Evolutionary conservation across 2,113 vertebrate genomes (phyloP).

Genomic region (Varanus komodoensis): DNA sequence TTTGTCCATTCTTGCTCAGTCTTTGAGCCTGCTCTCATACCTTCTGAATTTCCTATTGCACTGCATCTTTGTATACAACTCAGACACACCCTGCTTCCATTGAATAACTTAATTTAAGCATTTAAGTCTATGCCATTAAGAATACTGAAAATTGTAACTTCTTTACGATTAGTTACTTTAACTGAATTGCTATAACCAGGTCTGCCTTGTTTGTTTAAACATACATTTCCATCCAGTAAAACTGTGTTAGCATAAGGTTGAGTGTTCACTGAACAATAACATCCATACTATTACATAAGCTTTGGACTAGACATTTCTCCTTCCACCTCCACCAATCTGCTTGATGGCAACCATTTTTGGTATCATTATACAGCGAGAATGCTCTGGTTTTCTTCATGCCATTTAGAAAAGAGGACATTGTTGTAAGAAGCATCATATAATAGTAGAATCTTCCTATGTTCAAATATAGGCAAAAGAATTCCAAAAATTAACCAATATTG

Average conservation of each 20-base stretch:
- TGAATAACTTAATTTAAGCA: background rate
- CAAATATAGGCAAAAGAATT: too few species aligned
- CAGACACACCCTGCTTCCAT: background rate
- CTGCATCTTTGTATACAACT: background rate
- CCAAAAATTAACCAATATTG: background rate
- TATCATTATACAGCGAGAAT: background rate
- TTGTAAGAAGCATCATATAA: too few species aligned
- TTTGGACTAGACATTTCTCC: background rate
- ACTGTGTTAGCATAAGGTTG: too few species aligned
- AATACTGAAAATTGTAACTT: background rate
- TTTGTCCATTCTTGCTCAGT: too few species aligned
- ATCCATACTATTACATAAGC: background rate
- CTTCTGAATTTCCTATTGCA: background rate
- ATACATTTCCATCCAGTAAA: too few species aligned
- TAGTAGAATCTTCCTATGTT: too few species aligned
- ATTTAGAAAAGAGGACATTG: too few species aligned
- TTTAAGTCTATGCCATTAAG: background rate
- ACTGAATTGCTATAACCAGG: background rate
- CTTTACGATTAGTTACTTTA: background rate
- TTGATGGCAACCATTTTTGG: background rate
- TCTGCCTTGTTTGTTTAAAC: background rate
- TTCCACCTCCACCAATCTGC: background rate
- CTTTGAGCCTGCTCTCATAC: too few species aligned
- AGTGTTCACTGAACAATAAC: too few species aligned
- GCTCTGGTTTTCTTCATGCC: background rate